These are phyloP conservation scores for Beroe forskalii DNA, from an alignment of 37 sponge, comb jelly and placozoan species.

Conservation along the genomic window DNA sequence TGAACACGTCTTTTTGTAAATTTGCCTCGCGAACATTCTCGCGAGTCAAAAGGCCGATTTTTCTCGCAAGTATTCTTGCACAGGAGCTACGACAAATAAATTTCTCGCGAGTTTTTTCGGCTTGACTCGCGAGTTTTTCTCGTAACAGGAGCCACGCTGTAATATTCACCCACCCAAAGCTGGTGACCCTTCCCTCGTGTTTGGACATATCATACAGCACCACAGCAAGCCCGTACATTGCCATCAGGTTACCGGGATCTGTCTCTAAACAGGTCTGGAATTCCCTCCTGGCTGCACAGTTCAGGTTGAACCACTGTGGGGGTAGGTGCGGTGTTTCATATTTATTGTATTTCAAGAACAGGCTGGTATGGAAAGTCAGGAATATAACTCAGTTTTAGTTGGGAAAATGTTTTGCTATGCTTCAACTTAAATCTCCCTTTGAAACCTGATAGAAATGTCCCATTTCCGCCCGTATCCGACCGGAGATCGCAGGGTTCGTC, in stretches of 20 bases:
- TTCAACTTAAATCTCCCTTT: no score
- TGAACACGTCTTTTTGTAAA: no score
- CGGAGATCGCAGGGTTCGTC: neutral
- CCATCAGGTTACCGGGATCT: neutral
- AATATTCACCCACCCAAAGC: slow-evolving; percentile 31
- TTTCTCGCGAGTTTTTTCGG: no score
- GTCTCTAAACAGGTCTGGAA: neutral
- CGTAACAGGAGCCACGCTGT: no score
- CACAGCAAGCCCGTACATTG: slow-evolving; percentile 7
- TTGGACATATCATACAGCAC: slow-evolving; percentile 52
- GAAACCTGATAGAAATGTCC: slow-evolving; percentile 29
- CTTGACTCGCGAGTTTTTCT: no score
- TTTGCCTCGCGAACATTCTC: no score
- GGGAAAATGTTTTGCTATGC: no score
- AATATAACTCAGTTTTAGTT: no score
- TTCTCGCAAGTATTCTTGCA: no score
- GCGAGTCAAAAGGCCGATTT: no score
- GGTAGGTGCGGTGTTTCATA: neutral
- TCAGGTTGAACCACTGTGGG: slow-evolving; percentile 24
- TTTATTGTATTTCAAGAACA: neutral
- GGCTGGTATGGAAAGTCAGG: no score
- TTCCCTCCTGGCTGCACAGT: slow-evolving; percentile 14
- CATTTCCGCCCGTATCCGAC: slow-evolving; percentile 6
- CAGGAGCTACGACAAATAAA: no score
- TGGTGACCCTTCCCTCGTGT: slow-evolving; percentile 20